Evolutionary conservation across 2,113 vertebrate genomes (phyloP), one percentile per base, ranked within the genome.

Genomic region (Dasypus novemcinctus): DNA sequence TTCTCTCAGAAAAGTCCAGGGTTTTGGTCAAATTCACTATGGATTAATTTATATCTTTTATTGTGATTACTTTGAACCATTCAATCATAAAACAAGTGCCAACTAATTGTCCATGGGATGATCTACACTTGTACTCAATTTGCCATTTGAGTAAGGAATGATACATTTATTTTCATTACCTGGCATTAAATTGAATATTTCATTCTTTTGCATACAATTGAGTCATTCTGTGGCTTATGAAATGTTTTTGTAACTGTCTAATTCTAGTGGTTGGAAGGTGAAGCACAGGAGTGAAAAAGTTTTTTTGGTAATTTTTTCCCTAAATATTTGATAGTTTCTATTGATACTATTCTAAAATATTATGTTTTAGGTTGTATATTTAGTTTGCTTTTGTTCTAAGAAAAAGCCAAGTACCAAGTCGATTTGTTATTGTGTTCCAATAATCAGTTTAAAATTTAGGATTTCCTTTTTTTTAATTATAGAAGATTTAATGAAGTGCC

Each of bases 21-120:
- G 43, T 94, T 18, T 92, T 95, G 92, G 49, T 94, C 89, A 94
- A 49, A 89, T 95, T 92, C 64, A 95, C 78, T 61, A 43, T 88
- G 61, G 49, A 90, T 96, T 93, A 91, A 94, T 75, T 97, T 92
- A 29, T 96, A 71, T 92, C 71, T 79, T 87, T 31, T 76, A 13
- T 92, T 92, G 25, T 95, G 78, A 96, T 95, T 85, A 94, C 69
- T 96, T 84, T 94, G 49, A 96, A 75, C 38, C 79, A 14, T 80
- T 94, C 57, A 96, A 71, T n/a, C 79, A 17, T 80, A 57, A 95
- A 96, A 79, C 63, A 97, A 96, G 97, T 97, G 97, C 97, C 97
- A 98, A 97, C 94, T 96, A 83, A 87, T 87, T 91, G 69, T 96
- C n/a, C 54, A 18, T 86, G 57, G 78, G 78, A 85, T 46, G 57